Percentiles rank a stretch among this genome's conserved stretches.
phyloP scores from a whole-genome alignment of 2,888 invertebrate genomes.

The Dasysyrphus tricinctus region DNA sequence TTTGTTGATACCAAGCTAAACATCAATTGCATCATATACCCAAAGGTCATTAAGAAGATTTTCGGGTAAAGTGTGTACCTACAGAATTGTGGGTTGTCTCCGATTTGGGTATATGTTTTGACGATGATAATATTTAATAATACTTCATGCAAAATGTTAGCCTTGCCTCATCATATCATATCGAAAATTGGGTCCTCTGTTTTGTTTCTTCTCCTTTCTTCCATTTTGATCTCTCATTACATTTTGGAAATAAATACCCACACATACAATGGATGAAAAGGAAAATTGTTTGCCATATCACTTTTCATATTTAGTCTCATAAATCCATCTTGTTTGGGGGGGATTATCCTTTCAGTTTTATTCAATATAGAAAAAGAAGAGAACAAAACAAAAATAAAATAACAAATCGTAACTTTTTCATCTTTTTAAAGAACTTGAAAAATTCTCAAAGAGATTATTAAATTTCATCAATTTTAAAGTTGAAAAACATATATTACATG shows the following conservation, averaged over 20 bases:
- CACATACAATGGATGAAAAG: slow-evolving; percentile 24
- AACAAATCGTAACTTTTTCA: background rate
- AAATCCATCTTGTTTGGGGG: slow-evolving; percentile 50
- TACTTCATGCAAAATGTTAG: slow-evolving; percentile 2
- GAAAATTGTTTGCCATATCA: slow-evolving; percentile 46
- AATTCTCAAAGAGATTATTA: slow-evolving; percentile 1
- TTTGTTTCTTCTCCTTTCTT: background rate
- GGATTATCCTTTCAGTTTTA: slow-evolving; percentile 45
- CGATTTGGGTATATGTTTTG: background rate
- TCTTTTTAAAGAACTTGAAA: background rate
- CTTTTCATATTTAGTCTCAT: slow-evolving; percentile 45
- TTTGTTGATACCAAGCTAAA: background rate
- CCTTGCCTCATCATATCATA: background rate
- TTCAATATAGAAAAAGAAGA: background rate
- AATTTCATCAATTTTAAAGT: slow-evolving; percentile 22
- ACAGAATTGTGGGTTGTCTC: slow-evolving; percentile 1
- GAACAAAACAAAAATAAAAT: no score
- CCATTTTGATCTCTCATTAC: background rate
- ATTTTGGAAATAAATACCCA: no score
- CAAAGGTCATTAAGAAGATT: slow-evolving; percentile 69
- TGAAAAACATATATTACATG: background rate
- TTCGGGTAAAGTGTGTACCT: slow-evolving; percentile 34
- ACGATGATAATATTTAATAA: background rate
- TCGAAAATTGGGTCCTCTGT: background rate
- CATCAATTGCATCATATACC: slow-evolving; percentile 48